Evolutionary conservation across 2,888 invertebrate species (phyloP), one percentile per base, ranked within the genome.

Genomic region (Tachystola acroxantha): DNA sequence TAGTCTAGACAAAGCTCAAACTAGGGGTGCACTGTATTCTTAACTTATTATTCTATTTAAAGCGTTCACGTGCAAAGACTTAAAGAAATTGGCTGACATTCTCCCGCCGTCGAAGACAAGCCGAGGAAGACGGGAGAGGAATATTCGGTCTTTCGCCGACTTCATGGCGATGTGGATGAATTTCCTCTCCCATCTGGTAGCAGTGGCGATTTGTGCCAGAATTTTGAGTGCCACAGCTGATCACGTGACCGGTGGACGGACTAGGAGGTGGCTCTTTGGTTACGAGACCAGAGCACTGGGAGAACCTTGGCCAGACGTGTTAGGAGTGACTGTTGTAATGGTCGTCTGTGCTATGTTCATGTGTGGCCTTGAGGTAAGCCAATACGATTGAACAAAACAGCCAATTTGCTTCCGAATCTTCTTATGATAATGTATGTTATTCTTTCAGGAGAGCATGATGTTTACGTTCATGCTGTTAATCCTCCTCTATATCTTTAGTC

Each of bases 261-360:
- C 90, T n/a, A 81, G 90, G 39, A 79, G 88, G 30, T 90, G 90
- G 88, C 59, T 90, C 24, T 89, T 90, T 48, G 90, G 90, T 1
- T 79, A 89, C 48, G 88, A 89, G 54, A 88, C 89, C 3, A 80
- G 88, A 50, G 80, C 89, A 1, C 62, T 89, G 36, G 90, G 89
- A 0, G 90, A 90, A 51, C 89, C 90, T 0, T 90, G 90, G 90
- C 91, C 91, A 13, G 91, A 91, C 55, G 89, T 90, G 2, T 54
- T 91, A 3, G 91, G 90, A 3, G 89, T 91, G 2, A 89, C 89
- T 0, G 89, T 90, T 14, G 88, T 91, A 5, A 82, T 89, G 57
- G 88, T 90, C 0, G 88, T 90, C 2, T 89, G 90, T 24, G 85
- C 88, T 24, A 84, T 91, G 74, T 91, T 90, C 51, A 90, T 91